Evolutionary conservation across 2,888 invertebrate genomes (phyloP).

Genomic region (Drosophila anceps): DNA sequence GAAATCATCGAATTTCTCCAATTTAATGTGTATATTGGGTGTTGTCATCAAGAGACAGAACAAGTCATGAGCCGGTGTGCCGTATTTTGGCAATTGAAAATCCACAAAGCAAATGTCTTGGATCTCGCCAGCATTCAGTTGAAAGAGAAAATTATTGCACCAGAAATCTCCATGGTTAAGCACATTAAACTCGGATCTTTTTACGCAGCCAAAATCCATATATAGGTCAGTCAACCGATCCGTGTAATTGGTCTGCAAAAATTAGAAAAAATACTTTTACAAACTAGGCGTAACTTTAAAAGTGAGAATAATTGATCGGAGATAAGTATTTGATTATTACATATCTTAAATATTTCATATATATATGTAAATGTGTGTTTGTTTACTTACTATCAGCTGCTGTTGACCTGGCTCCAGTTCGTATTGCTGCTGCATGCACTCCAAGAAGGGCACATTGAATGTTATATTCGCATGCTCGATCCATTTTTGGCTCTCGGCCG

Average conservation of each 20-base stretch:
- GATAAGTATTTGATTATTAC: background rate
- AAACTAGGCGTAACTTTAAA: background rate
- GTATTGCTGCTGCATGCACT: constrained; percentile 61
- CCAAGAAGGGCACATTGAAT: constrained; percentile 54
- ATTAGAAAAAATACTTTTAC: background rate
- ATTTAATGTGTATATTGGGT: constrained; percentile 72
- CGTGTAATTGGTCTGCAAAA: constrained; percentile 56
- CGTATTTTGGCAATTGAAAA: constrained; percentile 81
- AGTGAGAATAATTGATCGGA: background rate
- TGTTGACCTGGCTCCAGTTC: constrained; percentile 53
- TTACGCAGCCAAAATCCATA: constrained; percentile 53
- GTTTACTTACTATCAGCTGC: constrained; percentile 65
- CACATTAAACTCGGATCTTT: constrained; percentile 69
- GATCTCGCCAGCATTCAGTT: constrained; percentile 65
- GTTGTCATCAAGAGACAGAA: constrained; percentile 81
- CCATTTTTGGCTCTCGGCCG: constrained; percentile 39
- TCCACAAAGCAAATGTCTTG: constrained; percentile 82
- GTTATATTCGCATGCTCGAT: constrained; percentile 54
- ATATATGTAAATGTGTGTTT: background rate
- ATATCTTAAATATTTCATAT: background rate
- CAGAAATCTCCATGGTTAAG: constrained; percentile 83
- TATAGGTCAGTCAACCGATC: constrained; percentile 59
- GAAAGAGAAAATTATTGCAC: constrained; percentile 84
- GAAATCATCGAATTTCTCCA: constrained; percentile 81
- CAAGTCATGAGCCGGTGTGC: constrained; percentile 81